Conservation (phyloP, 2,797 vertebrate genomes). For the Heteromormyrus szaboi region DNA sequence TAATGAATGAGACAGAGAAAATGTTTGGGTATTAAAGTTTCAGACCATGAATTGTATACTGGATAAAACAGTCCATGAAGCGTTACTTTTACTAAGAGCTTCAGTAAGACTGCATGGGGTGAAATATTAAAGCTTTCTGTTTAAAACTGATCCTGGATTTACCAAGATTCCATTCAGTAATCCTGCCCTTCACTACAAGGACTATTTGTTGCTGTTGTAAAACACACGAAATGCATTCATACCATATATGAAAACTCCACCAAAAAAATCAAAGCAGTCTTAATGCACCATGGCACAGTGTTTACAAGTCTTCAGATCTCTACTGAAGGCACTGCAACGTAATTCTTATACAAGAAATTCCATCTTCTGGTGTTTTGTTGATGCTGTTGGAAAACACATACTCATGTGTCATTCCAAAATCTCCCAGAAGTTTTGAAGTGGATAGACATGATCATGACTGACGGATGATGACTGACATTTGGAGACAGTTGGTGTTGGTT, state of each 20-base stretch:
- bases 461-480: neutral
- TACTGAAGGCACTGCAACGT: neutral
- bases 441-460: neutral
- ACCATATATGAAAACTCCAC: neutral
- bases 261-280: neutral
- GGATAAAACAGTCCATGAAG: neutral
- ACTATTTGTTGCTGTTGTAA: neutral
- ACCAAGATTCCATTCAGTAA: neutral
- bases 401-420: neutral
- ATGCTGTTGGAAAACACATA: neutral
- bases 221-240: neutral
- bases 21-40: neutral
- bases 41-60: neutral
- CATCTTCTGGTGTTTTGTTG: neutral
- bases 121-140: neutral
- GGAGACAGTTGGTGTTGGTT: neutral
- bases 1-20: slow-evolving; percentile 1
- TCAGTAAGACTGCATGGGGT: neutral
- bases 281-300: neutral
- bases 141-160: neutral
- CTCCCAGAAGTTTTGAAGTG: neutral
- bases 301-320: neutral
- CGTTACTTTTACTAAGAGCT: neutral
- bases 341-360: neutral
- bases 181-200: neutral